Conservation (phyloP, 2,888 invertebrate genomes). For the Clanis bilineata region DNA sequence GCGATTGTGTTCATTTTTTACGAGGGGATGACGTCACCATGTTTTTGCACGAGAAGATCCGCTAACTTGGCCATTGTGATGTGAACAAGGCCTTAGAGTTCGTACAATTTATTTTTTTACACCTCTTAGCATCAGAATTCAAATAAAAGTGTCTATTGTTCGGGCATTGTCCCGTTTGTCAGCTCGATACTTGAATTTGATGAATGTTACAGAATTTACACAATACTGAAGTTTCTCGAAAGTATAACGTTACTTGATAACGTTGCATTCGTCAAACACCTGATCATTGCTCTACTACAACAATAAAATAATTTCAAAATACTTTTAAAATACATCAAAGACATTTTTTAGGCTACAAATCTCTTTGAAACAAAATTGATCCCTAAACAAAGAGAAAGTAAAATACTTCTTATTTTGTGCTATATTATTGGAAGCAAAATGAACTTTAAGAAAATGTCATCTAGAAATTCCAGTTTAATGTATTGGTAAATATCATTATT, state of each 20-base stretch:
- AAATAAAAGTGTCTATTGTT: slow-evolving; percentile 2
- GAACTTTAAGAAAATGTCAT: too few relatives aligned
- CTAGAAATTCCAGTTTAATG: too few relatives aligned
- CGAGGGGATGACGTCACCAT: neutral
- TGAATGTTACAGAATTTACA: neutral
- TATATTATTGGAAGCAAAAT: too few relatives aligned
- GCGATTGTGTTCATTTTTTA: slow-evolving; percentile 7
- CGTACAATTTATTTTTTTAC: neutral
- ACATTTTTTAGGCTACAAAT: too few relatives aligned
- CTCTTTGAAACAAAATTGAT: too few relatives aligned
- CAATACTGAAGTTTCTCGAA: neutral
- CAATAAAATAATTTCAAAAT: too few relatives aligned
- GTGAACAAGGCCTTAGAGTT: neutral
- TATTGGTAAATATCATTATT: too few relatives aligned
- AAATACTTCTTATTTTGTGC: too few relatives aligned
- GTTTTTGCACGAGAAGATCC: neutral
- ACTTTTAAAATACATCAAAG: too few relatives aligned
- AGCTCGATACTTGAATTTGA: neutral
- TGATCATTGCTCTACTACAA: too few relatives aligned
- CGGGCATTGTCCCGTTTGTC: neutral
- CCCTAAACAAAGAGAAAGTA: too few relatives aligned
- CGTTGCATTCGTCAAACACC: neutral
- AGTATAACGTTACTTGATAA: neutral
- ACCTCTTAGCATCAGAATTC: neutral
- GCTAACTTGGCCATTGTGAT: slow-evolving; percentile 2